These are phyloP conservation scores for Mormyrus hasselquistii DNA, from an alignment of 2,797 vertebrate genomes.

Conservation along the genomic window DNA sequence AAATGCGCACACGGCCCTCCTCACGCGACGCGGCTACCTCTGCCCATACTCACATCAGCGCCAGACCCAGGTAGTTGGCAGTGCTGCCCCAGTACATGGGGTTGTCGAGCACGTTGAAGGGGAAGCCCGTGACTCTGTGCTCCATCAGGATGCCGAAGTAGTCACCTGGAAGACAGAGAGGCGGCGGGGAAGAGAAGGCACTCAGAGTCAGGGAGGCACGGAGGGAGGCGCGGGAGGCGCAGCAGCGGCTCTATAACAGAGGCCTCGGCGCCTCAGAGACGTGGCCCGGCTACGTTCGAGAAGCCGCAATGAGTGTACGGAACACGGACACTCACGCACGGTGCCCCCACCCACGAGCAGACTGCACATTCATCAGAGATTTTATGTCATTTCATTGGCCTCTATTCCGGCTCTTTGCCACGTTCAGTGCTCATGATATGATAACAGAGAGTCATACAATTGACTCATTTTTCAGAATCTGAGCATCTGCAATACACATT, in stretches of 20 bases:
- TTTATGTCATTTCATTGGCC: not conserved
- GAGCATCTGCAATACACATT: not conserved
- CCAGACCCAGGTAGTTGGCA: constrained; percentile 80
- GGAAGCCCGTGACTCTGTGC: constrained; percentile 80
- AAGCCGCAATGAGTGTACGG: not conserved
- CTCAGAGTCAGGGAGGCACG: not conserved
- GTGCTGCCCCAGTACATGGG: constrained; percentile 98
- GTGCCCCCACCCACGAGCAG: not conserved
- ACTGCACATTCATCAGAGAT: not conserved
- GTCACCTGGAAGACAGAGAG: constrained; percentile 65
- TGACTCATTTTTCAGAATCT: not conserved
- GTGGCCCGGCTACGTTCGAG: not conserved
- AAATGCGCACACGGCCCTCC: not conserved
- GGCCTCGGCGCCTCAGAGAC: not conserved
- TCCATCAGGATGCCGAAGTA: constrained; percentile 94
- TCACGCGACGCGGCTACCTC: not conserved
- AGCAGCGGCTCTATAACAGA: not conserved
- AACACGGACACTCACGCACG: not conserved
- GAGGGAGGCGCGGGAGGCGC: too few relatives aligned
- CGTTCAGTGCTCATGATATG: not conserved
- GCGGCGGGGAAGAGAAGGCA: not conserved
- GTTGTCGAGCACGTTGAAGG: constrained; percentile 80
- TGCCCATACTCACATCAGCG: constrained; percentile 75
- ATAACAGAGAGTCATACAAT: not conserved
- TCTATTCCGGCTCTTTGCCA: not conserved